These are phyloP conservation scores for Cephus pulcher DNA, from an alignment of 2,888 invertebrate genomes.

Conservation along the genomic window DNA sequence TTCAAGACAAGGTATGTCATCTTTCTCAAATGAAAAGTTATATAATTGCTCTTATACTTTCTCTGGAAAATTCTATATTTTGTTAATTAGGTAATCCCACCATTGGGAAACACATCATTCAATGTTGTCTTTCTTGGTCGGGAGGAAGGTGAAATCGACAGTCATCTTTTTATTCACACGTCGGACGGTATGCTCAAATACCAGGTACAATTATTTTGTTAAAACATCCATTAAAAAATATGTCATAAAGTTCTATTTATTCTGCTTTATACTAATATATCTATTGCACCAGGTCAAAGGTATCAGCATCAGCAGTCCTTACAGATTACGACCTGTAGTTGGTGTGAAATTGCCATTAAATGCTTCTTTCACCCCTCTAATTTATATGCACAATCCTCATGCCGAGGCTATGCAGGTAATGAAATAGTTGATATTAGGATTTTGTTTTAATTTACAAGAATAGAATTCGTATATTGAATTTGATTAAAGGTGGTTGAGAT, in stretches of 20 bases:
- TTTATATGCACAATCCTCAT: conserved; percentile 96
- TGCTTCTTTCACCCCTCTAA: conserved; percentile 88
- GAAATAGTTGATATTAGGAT: neutral
- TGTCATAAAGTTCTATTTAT: conserved; percentile 3
- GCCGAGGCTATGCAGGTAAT: conserved; percentile 85
- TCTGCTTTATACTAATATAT: neutral
- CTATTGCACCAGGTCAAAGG: conserved; percentile 77
- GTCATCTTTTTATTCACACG: conserved; percentile 93
- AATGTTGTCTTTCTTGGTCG: conserved; percentile 96
- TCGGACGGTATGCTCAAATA: conserved; percentile 92
- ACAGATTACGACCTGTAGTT: conserved; percentile 89
- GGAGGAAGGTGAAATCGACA: conserved; percentile 87
- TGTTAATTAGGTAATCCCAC: conserved; percentile 81
- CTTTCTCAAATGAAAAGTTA: neutral
- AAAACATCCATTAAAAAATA: conserved; percentile 5
- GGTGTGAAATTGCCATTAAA: conserved; percentile 93
- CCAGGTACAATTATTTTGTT: conserved; percentile 70
- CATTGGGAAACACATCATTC: conserved; percentile 93
- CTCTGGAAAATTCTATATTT: conserved; percentile 20
- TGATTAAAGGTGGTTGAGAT: conserved; percentile 77
- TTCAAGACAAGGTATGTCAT: conserved; percentile 86
- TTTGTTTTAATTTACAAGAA: neutral
- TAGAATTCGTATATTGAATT: conserved; percentile 6
- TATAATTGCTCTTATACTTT: neutral
- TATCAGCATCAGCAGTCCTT: conserved; percentile 89